Conservation (phyloP, 2,797 vertebrate species). For the Smutsia temminckii region DNA sequence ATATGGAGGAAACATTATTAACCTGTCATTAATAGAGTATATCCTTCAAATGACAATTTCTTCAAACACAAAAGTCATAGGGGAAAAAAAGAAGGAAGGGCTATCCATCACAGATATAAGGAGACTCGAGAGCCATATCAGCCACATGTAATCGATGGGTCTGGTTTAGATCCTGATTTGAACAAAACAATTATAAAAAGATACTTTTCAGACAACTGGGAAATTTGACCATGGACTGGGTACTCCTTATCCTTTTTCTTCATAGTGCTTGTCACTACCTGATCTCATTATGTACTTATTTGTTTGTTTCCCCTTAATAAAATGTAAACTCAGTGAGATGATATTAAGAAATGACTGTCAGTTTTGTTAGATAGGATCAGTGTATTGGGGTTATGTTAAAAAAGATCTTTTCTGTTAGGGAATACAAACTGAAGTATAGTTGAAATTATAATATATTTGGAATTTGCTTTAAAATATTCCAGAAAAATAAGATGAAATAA, state of each 20-base stretch:
- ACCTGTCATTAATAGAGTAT: background rate
- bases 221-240: background rate
- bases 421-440: conserved; percentile 12
- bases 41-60: conserved; percentile 25
- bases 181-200: conserved; percentile 6
- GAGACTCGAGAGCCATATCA: background rate
- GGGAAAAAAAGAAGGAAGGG: background rate
- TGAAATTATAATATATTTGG: conserved; percentile 34
- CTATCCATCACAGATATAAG: background rate
- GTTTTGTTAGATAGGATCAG: conserved; percentile 33
- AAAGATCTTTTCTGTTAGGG: background rate
- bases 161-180: conserved; percentile 9
- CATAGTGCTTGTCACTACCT: background rate
- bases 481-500: conserved; percentile 42
- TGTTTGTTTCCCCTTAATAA: background rate
- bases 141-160: background rate
- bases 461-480: conserved; percentile 49
- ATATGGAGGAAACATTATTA: background rate
- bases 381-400: conserved; percentile 13
- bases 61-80: background rate
- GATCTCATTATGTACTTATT: background rate
- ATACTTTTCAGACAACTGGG: background rate
- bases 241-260: background rate
- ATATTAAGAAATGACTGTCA: conserved; percentile 6
- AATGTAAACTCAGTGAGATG: background rate